Evolutionary conservation across 2,797 vertebrate genomes (phyloP).

Genomic region (Avahi laniger): DNA sequence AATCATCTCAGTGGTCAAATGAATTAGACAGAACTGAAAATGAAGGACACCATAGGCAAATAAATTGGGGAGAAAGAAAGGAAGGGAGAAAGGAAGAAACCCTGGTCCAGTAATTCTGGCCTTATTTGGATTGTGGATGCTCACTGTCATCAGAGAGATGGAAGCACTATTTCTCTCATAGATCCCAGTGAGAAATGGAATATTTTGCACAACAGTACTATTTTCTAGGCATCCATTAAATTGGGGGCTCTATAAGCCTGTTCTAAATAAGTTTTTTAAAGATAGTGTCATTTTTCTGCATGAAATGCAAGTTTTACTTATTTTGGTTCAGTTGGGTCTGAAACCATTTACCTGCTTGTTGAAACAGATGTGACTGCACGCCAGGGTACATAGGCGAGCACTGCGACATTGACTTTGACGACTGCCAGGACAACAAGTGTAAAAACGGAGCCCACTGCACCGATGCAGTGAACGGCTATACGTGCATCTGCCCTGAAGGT

Average conservation of each 20-base stretch:
- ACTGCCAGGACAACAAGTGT: conserved; percentile 98
- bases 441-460: conserved; percentile 95
- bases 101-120: not conserved
- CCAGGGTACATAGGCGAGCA: conserved; percentile 95
- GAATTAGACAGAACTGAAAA: not conserved
- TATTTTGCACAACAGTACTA: not conserved
- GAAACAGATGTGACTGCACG: conserved; percentile 94
- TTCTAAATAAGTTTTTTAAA: not conserved
- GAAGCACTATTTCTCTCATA: not conserved
- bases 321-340: not conserved
- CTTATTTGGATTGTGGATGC: not conserved
- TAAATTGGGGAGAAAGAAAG: not conserved
- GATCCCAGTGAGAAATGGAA: not conserved
- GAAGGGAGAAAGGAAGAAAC: too few relatives aligned
- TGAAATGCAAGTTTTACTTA: not conserved
- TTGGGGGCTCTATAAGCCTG: not conserved
- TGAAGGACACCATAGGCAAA: not conserved
- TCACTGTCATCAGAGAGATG: not conserved
- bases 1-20: not conserved
- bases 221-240: not conserved
- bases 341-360: conserved; percentile 10
- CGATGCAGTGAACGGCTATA: conserved; percentile 96
- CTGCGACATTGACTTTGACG: conserved; percentile 94
- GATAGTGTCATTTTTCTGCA: not conserved
- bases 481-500: conserved; percentile 94